phyloP scores from a whole-genome alignment of 2,888 invertebrate species.

The Petrophora chlorosata region DNA sequence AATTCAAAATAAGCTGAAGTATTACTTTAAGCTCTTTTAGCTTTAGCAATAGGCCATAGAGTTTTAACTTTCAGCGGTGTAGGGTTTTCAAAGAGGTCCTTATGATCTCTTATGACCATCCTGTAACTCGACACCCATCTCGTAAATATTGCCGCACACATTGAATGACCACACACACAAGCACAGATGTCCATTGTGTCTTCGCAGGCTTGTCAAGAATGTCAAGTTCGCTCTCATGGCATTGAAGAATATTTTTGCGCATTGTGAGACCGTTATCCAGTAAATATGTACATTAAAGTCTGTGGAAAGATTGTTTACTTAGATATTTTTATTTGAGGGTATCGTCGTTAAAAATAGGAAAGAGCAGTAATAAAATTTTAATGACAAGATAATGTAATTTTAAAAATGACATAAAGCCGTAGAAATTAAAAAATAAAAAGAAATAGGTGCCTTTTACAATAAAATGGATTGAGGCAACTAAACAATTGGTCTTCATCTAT shows the following conservation, averaged over 20 bases:
- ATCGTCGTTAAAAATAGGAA: no score
- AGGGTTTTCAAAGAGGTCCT: slow-evolving; percentile 33
- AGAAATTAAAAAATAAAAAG: no score
- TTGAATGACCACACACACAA: background rate
- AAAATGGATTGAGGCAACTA: no score
- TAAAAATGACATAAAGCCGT: no score
- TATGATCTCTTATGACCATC: slow-evolving; percentile 40
- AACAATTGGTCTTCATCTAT: no score
- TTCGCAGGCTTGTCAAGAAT: slow-evolving; percentile 25
- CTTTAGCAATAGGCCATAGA: no score
- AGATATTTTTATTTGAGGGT: slow-evolving; percentile 5
- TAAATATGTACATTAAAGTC: slow-evolving; percentile 15
- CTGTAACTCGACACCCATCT: slow-evolving; percentile 41
- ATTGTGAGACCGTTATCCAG: slow-evolving; percentile 22
- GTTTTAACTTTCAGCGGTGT: slow-evolving; percentile 23
- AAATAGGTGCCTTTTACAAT: no score
- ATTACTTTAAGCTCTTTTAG: no score
- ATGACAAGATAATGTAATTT: no score
- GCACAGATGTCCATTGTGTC: slow-evolving; percentile 29
- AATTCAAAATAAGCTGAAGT: no score
- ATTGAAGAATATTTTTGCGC: slow-evolving; percentile 22
- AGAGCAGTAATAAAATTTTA: no score
- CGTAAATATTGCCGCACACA: slow-evolving; percentile 23
- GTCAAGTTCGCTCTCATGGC: slow-evolving; percentile 26
- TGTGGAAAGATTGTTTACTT: slow-evolving; percentile 9